Percentiles rank a stretch among this genome's conserved stretches.
These are phyloP conservation scores for Eulemur coronatus DNA, from an alignment of 2,797 vertebrate species.

Conservation along the genomic window DNA sequence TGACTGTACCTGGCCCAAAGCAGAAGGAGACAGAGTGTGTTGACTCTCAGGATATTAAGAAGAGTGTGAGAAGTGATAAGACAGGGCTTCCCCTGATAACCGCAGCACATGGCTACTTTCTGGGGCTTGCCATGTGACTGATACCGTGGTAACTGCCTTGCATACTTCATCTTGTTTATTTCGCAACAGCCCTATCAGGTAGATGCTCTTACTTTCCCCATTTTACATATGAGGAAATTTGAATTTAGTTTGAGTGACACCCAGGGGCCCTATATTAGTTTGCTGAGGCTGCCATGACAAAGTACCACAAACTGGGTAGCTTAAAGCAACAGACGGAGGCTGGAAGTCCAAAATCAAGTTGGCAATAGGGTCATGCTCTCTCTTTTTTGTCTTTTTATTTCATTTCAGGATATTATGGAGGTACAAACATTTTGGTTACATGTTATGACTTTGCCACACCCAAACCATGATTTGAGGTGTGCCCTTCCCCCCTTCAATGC, in stretches of 20 bases:
- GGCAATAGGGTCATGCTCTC: accelerated
- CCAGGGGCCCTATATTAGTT: background rate
- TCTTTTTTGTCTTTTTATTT: background rate
- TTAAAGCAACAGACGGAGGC: background rate
- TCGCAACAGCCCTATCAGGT: background rate
- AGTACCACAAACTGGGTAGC: background rate
- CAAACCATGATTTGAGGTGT: no score
- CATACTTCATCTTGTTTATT: background rate
- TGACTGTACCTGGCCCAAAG: background rate
- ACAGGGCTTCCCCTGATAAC: background rate
- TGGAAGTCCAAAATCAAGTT: background rate
- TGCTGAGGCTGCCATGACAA: background rate
- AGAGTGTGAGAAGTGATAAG: background rate
- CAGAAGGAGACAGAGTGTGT: background rate
- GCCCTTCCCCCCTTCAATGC: no score
- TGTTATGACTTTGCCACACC: no score
- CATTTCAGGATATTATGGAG: no score
- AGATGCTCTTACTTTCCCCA: background rate
- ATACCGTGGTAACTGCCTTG: background rate
- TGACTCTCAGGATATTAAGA: background rate
- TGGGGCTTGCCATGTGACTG: background rate
- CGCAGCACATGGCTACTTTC: no score
- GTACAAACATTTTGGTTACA: no score
- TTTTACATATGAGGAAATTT: background rate
- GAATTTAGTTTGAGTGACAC: background rate